Evolutionary conservation across 1,140 invertebrate species (phyloP), one percentile per base, ranked within the genome.

Genomic region (Drosophila subobscura): DNA sequence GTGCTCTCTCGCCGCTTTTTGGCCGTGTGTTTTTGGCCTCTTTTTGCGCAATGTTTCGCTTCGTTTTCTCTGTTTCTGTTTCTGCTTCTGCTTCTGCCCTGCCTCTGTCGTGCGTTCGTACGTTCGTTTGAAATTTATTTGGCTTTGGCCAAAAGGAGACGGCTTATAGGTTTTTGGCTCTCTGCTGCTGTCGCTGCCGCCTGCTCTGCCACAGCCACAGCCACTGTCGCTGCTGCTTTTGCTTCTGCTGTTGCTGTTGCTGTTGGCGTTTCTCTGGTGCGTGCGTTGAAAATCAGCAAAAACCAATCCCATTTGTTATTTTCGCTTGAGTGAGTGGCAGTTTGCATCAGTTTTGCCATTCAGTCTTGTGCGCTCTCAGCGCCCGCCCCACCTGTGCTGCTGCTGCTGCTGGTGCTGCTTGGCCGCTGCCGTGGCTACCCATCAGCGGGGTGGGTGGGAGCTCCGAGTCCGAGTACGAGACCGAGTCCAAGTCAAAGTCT

Each of bases 271-370:
- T 67, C 76, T 63, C 44, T 53, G 50, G 58, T 74, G 78, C 76
- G 78, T 85, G 68, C 86, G 77, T 86, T 85, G 81, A 76, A 90
- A 90, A 91, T 91, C 90, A 91, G 89, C 89, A 91, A 91, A 91
- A 91, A 91, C 90, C 90, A 91, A 91, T 91, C 90, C 90, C 90
- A 91, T 91, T 91, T 91, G 90, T 91, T 91, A 91, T 91, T 81
- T 86, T 90, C 90, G 86, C 90, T 91, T 90, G 89, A 91, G 89
- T 90, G 89, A 89, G 89, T 91, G 89, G 89, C 89, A 90, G 89
- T 86, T 91, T 89, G 89, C 84, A 89, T 89, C 89, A 88, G 88
- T 89, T 89, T 59, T 83, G 77, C 77, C 67, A 74, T 84, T 80
- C 77, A 80, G 79, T 79, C 77, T 79, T 79, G 41, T 37, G 33